Conservation (phyloP, 2,113 vertebrate genomes). For the Vidua chalybeata region DNA sequence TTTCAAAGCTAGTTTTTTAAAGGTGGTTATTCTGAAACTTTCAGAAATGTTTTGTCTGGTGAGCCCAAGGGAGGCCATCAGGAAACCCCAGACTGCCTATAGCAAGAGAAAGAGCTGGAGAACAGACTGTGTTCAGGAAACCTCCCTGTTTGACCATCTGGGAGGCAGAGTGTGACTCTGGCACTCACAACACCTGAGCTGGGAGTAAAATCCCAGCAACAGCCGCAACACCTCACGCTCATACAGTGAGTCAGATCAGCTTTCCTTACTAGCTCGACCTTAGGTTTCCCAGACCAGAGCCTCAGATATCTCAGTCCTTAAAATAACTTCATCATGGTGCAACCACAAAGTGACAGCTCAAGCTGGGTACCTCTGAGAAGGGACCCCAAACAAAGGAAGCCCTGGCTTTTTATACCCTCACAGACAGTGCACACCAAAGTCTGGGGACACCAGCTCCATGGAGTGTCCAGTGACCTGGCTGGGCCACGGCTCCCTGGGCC, state of each 20-base stretch:
- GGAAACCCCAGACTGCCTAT: background rate
- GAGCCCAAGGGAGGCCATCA: background rate
- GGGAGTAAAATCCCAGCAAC: background rate
- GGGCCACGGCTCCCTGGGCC: accelerated
- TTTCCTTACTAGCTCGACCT: background rate
- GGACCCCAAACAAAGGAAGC: background rate
- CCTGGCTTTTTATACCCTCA: background rate
- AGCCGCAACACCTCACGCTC: accelerated
- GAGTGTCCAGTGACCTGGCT: background rate
- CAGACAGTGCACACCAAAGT: accelerated
- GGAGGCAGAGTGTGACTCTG: background rate
- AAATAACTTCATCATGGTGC: background rate
- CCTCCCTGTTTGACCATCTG: background rate
- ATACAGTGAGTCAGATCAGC: background rate
- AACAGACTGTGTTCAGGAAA: background rate
- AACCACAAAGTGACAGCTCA: background rate
- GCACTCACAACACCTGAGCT: background rate
- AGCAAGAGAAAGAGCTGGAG: background rate
- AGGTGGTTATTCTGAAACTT: background rate
- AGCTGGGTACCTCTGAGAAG: background rate
- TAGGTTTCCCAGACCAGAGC: background rate
- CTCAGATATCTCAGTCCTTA: background rate
- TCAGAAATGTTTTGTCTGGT: background rate
- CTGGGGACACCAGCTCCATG: background rate
- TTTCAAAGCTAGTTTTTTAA: background rate